Conservation (phyloP, 1,140 invertebrate genomes). For the Saccostrea echinata region DNA sequence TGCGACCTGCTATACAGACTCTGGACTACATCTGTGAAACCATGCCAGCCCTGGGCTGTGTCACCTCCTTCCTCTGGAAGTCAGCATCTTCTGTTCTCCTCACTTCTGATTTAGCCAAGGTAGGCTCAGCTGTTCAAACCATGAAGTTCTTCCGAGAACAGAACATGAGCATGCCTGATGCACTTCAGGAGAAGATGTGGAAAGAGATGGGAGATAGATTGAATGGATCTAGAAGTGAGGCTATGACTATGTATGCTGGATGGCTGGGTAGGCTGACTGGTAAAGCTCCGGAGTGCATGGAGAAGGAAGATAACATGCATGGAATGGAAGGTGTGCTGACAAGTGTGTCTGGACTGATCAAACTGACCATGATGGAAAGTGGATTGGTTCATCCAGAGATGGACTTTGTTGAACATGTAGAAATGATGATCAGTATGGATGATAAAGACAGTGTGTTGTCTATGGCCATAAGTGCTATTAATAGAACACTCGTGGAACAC, state of each 20-base stretch:
- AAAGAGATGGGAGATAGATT: neutral
- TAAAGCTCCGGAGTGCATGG: neutral
- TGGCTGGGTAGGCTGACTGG: conserved; percentile 2
- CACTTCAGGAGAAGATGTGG: neutral
- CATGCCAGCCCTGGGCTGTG: conserved; percentile 39
- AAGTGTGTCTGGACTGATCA: neutral
- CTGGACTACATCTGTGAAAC: conserved; percentile 1
- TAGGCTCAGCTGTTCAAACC: neutral
- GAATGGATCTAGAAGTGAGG: neutral
- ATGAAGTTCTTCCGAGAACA: conserved; percentile 16
- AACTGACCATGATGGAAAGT: conserved; percentile 27
- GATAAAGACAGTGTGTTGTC: neutral
- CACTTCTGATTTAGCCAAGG: neutral
- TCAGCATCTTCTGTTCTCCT: conserved; percentile 9
- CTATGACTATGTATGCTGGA: neutral
- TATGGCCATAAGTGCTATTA: neutral
- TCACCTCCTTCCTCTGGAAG: conserved; percentile 43
- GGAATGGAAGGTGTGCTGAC: conserved; percentile 35
- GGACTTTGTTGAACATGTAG: neutral
- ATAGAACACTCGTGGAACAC: conserved; percentile 7
- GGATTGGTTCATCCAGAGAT: neutral
- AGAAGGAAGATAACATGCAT: neutral
- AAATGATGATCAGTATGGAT: conserved; percentile 24
- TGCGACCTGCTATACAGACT: neutral
- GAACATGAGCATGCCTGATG: conserved; percentile 13